These are phyloP conservation scores for Babylonia areolata DNA, from an alignment of 1,140 invertebrate species.

Conservation along the genomic window DNA sequence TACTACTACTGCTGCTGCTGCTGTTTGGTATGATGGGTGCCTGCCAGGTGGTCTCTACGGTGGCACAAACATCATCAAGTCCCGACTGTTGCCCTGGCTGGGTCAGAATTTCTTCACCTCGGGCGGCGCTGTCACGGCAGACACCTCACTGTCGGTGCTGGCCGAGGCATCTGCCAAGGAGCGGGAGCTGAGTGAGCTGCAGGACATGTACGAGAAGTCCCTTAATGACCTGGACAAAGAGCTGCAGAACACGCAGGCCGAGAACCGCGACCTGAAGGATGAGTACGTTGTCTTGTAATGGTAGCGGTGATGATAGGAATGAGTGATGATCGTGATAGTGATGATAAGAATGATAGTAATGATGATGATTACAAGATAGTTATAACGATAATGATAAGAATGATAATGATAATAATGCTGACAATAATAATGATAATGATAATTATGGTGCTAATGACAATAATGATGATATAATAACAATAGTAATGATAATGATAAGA, in stretches of 20 bases:
- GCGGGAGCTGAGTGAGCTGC: slow-evolving; percentile 68
- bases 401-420: too few species aligned
- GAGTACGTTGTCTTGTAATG: slow-evolving; percentile 66
- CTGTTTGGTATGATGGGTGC: too few species aligned
- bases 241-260: slow-evolving; percentile 60
- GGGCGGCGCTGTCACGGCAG: slow-evolving; percentile 65
- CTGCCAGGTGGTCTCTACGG: slow-evolving; percentile 71
- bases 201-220: slow-evolving; percentile 73
- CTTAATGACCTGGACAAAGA: slow-evolving; percentile 69
- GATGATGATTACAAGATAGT: too few species aligned
- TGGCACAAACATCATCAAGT: slow-evolving; percentile 72
- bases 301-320: too few species aligned
- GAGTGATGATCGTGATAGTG: too few species aligned
- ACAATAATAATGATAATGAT: too few species aligned
- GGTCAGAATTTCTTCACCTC: slow-evolving; percentile 70
- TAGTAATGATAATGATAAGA: too few species aligned
- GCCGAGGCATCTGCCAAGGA: slow-evolving; percentile 70
- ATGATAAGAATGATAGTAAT: too few species aligned
- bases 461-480: too few species aligned
- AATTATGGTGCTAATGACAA: too few species aligned
- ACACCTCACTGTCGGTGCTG: slow-evolving; percentile 66
- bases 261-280: slow-evolving; percentile 71
- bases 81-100: slow-evolving; percentile 71
- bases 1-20: too few species aligned
- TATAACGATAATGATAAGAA: too few species aligned